A percentile compares a stretch with the other conserved stretches of the same genome.
Conservation (phyloP, 2,888 invertebrate species). For the Agonopterix subpropinquella region DNA sequence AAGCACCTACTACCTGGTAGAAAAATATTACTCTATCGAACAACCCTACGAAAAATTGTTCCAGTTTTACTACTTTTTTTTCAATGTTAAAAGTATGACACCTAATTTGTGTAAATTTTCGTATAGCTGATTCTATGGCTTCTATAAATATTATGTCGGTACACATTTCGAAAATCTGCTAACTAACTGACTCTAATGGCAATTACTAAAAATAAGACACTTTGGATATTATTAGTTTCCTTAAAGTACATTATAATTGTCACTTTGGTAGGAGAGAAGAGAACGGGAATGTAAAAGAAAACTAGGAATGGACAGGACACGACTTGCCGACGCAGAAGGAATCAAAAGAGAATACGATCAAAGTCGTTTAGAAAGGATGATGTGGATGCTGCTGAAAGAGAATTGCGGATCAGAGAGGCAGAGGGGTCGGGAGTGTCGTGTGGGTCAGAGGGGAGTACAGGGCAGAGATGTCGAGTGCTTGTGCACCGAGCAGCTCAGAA, state of each 20-base stretch:
- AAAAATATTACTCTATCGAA: conserved; percentile 61
- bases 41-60: conserved; percentile 64
- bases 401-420: conserved; percentile 72
- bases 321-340: conserved; percentile 29
- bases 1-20: conserved; percentile 65
- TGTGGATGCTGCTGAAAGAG: conserved; percentile 70
- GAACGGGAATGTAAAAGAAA: conserved; percentile 57
- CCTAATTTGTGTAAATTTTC: conserved; percentile 25
- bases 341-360: conserved; percentile 14
- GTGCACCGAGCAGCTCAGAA: conserved; percentile 78
- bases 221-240: conserved; percentile 65
- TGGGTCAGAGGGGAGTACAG: conserved; percentile 82
- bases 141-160: conserved; percentile 52
- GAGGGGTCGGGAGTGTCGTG: conserved; percentile 74
- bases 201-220: conserved; percentile 73
- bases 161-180: conserved; percentile 68
- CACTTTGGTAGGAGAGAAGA: conserved; percentile 42
- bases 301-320: conserved; percentile 49
- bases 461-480: conserved; percentile 83
- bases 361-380: conserved; percentile 50
- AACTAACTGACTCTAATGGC: conserved; percentile 69
- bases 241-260: conserved; percentile 38
- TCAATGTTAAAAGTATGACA: conserved; percentile 30
- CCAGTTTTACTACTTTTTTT: conserved; percentile 48
- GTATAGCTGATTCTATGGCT: conserved; percentile 50